Evolutionary conservation across 2,888 invertebrate species (phyloP).

Genomic region (Ptilodon capucinus): DNA sequence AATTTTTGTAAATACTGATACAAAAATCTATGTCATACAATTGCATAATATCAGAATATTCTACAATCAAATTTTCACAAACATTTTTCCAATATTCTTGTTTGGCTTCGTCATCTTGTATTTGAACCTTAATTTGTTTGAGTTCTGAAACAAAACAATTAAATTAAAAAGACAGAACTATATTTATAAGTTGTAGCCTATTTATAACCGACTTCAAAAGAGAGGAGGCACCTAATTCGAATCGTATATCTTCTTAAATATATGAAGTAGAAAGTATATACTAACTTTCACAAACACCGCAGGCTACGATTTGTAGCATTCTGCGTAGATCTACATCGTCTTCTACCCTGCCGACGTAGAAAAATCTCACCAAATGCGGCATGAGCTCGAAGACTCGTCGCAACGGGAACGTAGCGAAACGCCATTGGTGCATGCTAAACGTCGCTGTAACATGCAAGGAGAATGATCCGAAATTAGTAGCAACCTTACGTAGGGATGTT

Average conservation of each 20-base stretch:
- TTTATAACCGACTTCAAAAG: too few species aligned
- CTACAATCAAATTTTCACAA: conserved; percentile 38
- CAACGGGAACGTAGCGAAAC: conserved; percentile 53
- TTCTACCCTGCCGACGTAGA: conserved; percentile 54
- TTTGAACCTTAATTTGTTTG: conserved; percentile 57
- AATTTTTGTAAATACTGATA: conserved; percentile 58
- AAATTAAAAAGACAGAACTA: not conserved
- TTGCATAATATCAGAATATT: conserved; percentile 54
- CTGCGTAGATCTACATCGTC: conserved; percentile 54
- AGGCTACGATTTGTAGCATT: conserved; percentile 54
- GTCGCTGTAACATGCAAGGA: conserved; percentile 44
- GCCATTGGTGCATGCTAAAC: conserved; percentile 69
- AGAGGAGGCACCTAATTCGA: too few species aligned
- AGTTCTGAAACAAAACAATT: conserved; percentile 48
- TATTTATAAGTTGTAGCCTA: too few species aligned
- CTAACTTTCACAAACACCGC: conserved; percentile 67
- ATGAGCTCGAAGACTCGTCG: conserved; percentile 59
- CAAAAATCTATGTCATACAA: conserved; percentile 55
- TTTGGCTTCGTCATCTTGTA: conserved; percentile 55
- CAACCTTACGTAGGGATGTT: too few species aligned
- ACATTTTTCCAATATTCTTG: conserved; percentile 51
- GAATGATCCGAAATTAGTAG: too few species aligned
- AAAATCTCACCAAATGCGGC: conserved; percentile 55
- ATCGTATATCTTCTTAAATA: too few species aligned
- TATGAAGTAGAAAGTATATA: conserved; percentile 8